phyloP scores from a whole-genome alignment of 1,140 invertebrate species.

The Meloidogyne chitwoodi region DNA sequence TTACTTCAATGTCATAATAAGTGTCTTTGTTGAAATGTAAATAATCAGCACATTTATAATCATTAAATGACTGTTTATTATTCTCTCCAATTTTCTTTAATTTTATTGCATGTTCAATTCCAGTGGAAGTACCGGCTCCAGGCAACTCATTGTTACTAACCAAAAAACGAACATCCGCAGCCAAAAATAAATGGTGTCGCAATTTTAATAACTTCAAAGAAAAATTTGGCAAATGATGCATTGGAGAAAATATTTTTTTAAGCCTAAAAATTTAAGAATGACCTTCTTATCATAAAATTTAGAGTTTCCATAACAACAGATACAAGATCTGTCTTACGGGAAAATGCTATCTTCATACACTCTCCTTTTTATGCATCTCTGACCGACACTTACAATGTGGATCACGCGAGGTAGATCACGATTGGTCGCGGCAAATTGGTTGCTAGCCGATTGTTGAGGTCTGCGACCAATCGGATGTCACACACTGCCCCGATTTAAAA shows the following conservation, averaged over 20 bases:
- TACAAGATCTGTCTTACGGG: too few relatives aligned
- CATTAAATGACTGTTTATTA: conserved; percentile 41
- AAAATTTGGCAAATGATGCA: not conserved
- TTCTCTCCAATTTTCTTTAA: conserved; percentile 20
- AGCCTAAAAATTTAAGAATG: too few relatives aligned
- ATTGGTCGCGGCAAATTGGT: too few relatives aligned
- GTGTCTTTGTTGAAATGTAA: conserved; percentile 44
- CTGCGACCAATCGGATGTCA: too few relatives aligned
- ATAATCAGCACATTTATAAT: conserved; percentile 47
- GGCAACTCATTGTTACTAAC: not conserved
- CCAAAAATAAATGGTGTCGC: not conserved
- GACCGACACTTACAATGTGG: too few relatives aligned
- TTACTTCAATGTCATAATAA: conserved; percentile 41
- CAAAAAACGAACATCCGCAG: not conserved
- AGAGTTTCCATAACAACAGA: too few relatives aligned
- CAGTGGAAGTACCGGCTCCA: conserved; percentile 29
- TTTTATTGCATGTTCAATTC: conserved; percentile 44
- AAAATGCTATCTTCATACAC: too few relatives aligned
- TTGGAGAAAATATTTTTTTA: not conserved
- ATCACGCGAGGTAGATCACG: too few relatives aligned
- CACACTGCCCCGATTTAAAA: too few relatives aligned
- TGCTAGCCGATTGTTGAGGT: too few relatives aligned
- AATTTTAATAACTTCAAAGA: not conserved
- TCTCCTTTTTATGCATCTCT: too few relatives aligned
- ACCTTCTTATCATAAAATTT: too few relatives aligned